Evolutionary conservation across 2,888 invertebrate genomes (phyloP).

Genomic region (Parthenolecanium corni): DNA sequence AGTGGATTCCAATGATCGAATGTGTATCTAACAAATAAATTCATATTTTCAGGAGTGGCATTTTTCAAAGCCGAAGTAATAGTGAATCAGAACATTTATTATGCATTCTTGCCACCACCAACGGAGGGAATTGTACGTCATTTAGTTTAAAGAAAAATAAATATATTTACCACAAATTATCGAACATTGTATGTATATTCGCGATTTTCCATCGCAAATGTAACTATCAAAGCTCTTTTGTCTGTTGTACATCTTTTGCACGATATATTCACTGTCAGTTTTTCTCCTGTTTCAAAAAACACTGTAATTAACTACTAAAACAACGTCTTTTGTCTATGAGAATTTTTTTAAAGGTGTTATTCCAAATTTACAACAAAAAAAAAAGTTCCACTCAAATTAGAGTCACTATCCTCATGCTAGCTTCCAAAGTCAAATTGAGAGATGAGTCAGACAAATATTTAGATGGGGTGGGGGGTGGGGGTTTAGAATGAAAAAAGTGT

Average conservation of each 20-base stretch:
- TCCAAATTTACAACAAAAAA: neutral
- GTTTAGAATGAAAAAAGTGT: no score
- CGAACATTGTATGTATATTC: constrained; percentile 27
- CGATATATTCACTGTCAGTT: constrained; percentile 51
- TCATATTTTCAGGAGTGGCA: constrained; percentile 4
- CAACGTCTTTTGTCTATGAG: neutral
- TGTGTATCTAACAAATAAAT: neutral
- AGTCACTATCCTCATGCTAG: no score
- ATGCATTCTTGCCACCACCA: neutral
- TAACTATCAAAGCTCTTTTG: constrained; percentile 59
- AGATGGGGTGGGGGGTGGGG: no score
- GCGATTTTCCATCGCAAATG: constrained; percentile 40
- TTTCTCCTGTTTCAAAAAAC: constrained; percentile 23
- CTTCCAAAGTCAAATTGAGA: no score
- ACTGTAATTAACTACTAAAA: neutral
- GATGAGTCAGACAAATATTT: no score
- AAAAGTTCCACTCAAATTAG: no score
- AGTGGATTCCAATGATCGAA: neutral
- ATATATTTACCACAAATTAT: neutral
- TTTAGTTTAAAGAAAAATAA: no score
- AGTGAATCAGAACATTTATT: no score
- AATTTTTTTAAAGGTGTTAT: neutral
- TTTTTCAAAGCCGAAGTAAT: constrained; percentile 14
- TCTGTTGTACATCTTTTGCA: constrained; percentile 63
- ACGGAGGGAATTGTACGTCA: neutral